Evolutionary conservation across 2,113 vertebrate genomes (phyloP), one percentile per base, ranked within the genome.

Genomic region (Halichoeres trimaculatus): DNA sequence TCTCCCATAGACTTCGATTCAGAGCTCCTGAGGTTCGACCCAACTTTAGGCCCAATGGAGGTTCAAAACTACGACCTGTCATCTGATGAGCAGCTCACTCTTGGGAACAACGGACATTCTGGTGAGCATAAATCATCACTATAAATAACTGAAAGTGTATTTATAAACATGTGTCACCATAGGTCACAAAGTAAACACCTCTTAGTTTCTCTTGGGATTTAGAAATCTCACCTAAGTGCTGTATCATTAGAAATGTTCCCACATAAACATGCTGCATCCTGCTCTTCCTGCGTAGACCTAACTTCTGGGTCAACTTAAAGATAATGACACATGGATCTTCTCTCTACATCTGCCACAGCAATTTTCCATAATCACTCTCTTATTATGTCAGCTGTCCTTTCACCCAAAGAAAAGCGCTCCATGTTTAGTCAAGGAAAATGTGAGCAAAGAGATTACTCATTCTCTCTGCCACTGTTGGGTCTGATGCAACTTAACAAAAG

Each of bases 51-150:
- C 11, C 96, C 96, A 35, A 90, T 99, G 22, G 93, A 93, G 70
- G 88, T 98, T 58, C 91, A 93, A 41, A 96, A 96, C 80, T 99
- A 98, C 81, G 93, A 96, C 0, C 86, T 95, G 63, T 87, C 94
- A 4, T 81, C 89, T 34, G 74, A 74, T 0, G 92, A 95, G 47
- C 89, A 91, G 35, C 95, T 99, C n/a, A 93, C 91, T n/a, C 79
- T 99, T 68, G 94, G 90, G 75, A 99, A 99, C 76, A 95, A 96
- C 16, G 98, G 97, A 22, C 97, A 99, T 70, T 96, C 96, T 76
- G 93, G 98, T 99, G 90, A 95, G 94, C 69, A 40, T 23, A 74
- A 62, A 60, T 73, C 16, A 47, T 48, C 23, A 1, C 23, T 22
- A 41, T 12, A 8, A 61, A 3, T 24, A 50, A 38, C 70, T 22